These are phyloP conservation scores for Drosophila yakuba DNA, from an alignment of 1,140 invertebrate genomes.

Conservation along the genomic window DNA sequence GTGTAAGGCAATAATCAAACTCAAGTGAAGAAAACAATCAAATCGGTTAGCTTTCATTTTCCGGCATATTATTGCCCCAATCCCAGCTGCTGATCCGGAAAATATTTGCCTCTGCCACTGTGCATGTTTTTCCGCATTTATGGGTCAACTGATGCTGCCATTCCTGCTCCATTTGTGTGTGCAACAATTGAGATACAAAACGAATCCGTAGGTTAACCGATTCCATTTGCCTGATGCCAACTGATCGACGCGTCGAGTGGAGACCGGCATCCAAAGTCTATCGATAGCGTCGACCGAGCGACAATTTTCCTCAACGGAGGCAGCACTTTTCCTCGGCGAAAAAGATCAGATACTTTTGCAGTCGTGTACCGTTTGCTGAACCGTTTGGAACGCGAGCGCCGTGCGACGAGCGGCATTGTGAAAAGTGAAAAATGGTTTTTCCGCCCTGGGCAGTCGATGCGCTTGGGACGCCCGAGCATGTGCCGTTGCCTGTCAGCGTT, in stretches of 20 bases:
- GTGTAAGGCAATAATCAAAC: background rate
- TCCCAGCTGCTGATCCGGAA: slow-evolving; percentile 5
- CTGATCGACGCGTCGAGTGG: slow-evolving; percentile 21
- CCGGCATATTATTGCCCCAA: slow-evolving; percentile 1
- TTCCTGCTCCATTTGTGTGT: slow-evolving; percentile 31
- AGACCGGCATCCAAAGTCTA: slow-evolving; percentile 28
- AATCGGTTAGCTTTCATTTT: slow-evolving; percentile 3
- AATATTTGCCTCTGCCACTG: slow-evolving; percentile 5
- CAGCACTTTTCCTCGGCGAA: slow-evolving; percentile 16
- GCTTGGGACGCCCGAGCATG: slow-evolving; percentile 56
- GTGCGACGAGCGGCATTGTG: slow-evolving; percentile 45
- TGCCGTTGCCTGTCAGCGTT: slow-evolving; percentile 39
- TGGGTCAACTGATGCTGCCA: slow-evolving; percentile 30
- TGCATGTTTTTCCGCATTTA: slow-evolving; percentile 25
- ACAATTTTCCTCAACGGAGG: slow-evolving; percentile 49
- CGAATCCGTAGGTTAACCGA: slow-evolving; percentile 8
- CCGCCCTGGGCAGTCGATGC: slow-evolving; percentile 43
- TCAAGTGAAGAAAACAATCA: background rate
- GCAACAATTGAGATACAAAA: slow-evolving; percentile 41
- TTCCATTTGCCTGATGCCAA: slow-evolving; percentile 24
- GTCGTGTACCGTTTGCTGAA: slow-evolving; percentile 72
- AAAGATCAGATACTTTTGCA: slow-evolving; percentile 43
- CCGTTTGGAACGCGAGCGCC: slow-evolving; percentile 63
- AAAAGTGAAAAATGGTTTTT: slow-evolving; percentile 50
- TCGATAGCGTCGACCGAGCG: slow-evolving; percentile 54